phyloP scores from a whole-genome alignment of 2,113 vertebrate species.

The Eclectus roratus region DNA sequence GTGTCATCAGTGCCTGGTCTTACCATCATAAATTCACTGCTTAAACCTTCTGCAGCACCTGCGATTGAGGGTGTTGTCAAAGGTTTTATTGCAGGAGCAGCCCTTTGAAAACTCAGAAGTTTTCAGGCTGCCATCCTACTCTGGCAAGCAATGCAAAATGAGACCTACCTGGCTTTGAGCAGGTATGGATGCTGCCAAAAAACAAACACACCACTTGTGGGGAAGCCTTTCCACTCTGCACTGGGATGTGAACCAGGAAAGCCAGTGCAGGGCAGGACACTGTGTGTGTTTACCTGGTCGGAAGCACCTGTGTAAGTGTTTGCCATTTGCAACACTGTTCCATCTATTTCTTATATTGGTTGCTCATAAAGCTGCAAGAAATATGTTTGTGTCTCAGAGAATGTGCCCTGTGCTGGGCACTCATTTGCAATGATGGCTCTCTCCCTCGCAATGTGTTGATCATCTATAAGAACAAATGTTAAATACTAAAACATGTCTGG shows the following conservation, averaged over 20 bases:
- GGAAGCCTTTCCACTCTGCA: background rate
- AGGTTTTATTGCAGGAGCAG: background rate
- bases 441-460: background rate
- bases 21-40: background rate
- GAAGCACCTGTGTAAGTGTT: background rate
- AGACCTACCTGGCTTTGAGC: background rate
- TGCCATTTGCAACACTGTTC: background rate
- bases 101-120: rapidly evolving
- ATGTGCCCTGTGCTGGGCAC: background rate
- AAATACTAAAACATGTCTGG: background rate
- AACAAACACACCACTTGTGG: rapidly evolving
- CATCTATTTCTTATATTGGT: background rate
- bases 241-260: background rate
- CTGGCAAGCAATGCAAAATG: background rate
- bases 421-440: background rate
- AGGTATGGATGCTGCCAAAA: background rate
- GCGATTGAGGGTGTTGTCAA: background rate
- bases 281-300: background rate
- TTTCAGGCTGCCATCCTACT: background rate
- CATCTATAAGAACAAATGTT: background rate
- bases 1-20: background rate
- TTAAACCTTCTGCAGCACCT: background rate
- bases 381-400: background rate
- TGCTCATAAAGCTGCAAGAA: background rate
- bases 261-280: background rate